Base-by-base conservation (phyloP, 2,888 invertebrate species). In the Ophion ellenae region DNA sequence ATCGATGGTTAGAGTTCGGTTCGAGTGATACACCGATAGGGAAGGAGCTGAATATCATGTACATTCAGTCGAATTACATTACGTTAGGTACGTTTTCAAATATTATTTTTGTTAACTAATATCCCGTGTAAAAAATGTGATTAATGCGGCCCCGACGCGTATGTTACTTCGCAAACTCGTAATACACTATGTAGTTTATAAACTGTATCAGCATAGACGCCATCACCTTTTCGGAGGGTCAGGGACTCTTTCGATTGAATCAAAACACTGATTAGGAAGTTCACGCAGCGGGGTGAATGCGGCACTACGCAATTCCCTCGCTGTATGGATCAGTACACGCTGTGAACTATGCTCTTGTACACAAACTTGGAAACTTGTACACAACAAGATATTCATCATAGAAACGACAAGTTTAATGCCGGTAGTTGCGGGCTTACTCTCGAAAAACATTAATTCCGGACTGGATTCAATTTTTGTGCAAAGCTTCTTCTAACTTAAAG, bases 181-280 rank as follows among this genome's bases (percentile, higher is more conserved):
- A 32, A 64, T 53, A 66, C n/a, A 20, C 32, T n/a, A 66, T 66
- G 7, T 32, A 64, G 1, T 4, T 7, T 66, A n/a, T 17, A 6
- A 47, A n/a, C 45, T 32, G 28, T 57, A 17, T n/a, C 17, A 32
- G 32, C 4, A 32, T 24, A 53, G 10, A 36, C 32, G 59, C 76
- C 73, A 77, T 81, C 53, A 53, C 40, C 24, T 47, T 57, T 24
- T 59, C 1, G 7, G 7, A 53, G 4, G 84, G 81, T 84, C 81
- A 84, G 67, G 20, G 73, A 69, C 36, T 36, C 20, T 57, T 20
- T 17, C 20, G 45, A 6, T 17, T 61, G 9, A 71, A 61, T 70
- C 45, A 32, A 14, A 57, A 59, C 10, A 76, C 76, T 73, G 84
- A 84, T 80, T 81, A 81, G 47, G 64, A 70, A 76, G 76, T 71